Conservation (phyloP, 2,888 invertebrate species). For the Drosophila melanosoma region DNA sequence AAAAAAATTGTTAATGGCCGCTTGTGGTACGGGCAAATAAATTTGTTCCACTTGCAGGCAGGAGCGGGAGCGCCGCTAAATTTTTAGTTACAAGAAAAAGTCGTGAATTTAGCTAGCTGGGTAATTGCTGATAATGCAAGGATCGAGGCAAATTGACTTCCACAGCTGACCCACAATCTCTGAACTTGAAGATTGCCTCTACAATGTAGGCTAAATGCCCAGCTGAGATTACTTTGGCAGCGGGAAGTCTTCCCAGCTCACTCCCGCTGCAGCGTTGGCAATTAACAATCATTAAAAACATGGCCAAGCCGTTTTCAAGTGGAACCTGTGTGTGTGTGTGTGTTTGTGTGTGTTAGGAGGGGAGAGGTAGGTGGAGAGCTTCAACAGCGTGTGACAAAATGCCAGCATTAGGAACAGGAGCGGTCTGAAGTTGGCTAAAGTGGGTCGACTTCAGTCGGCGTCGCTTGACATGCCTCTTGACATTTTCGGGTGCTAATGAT, state of each 20-base stretch:
- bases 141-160: conserved; percentile 60
- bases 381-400: conserved; percentile 60
- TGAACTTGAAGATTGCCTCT: conserved; percentile 62
- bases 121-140: conserved; percentile 71
- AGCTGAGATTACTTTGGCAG: conserved; percentile 45
- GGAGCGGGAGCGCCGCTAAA: background rate
- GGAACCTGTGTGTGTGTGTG: background rate
- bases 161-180: conserved; percentile 72
- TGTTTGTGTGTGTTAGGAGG: background rate
- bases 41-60: conserved; percentile 68
- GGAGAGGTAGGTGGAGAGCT: conserved; percentile 4
- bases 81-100: conserved; percentile 43
- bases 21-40: conserved; percentile 69
- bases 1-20: conserved; percentile 74
- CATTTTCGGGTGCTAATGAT: conserved; percentile 66
- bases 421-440: background rate
- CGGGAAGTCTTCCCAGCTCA: background rate
- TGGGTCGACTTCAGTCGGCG: background rate
- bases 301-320: conserved; percentile 18
- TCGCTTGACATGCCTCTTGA: conserved; percentile 42
- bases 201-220: conserved; percentile 66
- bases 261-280: conserved; percentile 28
- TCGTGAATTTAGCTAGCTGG: conserved; percentile 66
- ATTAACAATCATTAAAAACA: conserved; percentile 60
- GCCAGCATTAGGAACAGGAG: conserved; percentile 39